Conservation (phyloP, 2,888 invertebrate species). For the Amphipoea oculea region DNA sequence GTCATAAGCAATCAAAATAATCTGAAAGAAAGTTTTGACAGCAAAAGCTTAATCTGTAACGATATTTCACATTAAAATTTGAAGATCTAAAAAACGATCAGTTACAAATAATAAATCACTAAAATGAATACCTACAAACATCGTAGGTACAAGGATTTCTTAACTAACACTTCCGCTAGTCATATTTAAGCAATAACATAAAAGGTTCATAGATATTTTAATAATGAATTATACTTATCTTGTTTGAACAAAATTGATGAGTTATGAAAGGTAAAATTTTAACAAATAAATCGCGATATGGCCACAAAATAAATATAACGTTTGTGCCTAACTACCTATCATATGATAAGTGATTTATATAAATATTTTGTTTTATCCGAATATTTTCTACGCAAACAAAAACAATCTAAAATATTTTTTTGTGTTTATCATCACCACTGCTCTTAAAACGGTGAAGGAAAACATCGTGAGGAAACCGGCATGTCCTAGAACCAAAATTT, state of each 20-base stretch:
- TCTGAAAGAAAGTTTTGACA: background rate
- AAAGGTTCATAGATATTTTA: background rate
- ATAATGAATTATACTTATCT: background rate
- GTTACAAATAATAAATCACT: background rate
- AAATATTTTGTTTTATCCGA: background rate
- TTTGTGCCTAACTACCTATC: background rate
- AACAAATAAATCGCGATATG: background rate
- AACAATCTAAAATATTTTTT: too few relatives aligned
- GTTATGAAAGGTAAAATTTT: background rate
- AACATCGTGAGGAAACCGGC: too few relatives aligned
- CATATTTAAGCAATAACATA: slow-evolving; percentile 6
- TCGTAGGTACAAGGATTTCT: background rate
- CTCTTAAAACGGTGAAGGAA: too few relatives aligned
- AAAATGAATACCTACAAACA: background rate
- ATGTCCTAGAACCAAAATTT: too few relatives aligned
- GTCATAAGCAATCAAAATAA: background rate
- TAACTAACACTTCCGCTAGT: background rate
- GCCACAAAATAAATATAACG: background rate
- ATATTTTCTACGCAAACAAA: background rate
- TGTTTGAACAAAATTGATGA: background rate
- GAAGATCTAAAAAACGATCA: background rate
- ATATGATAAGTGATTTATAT: background rate
- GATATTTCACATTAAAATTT: background rate
- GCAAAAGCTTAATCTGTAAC: background rate
- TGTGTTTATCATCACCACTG: too few relatives aligned